Conservation (phyloP, 2,797 vertebrate species). For the Mallotus villosus region DNA sequence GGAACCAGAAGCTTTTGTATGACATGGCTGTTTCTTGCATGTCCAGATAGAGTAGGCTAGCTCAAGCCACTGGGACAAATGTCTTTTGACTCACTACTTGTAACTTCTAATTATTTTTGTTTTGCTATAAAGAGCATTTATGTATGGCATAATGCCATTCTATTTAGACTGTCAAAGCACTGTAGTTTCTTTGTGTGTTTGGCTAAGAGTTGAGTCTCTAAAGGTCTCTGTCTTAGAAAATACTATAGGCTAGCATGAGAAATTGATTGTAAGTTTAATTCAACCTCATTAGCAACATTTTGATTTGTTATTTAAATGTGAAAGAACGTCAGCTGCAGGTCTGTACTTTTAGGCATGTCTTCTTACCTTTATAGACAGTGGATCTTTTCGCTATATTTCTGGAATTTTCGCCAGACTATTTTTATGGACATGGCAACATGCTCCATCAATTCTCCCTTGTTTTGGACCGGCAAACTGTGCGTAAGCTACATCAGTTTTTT, state of each 20-base stretch:
- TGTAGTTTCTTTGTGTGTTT: constrained; percentile 47
- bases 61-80: constrained; percentile 16
- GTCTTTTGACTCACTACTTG: background rate
- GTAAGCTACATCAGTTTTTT: constrained; percentile 48
- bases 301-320: constrained; percentile 59
- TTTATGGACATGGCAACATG: constrained; percentile 41
- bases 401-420: constrained; percentile 39
- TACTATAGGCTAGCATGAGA: constrained; percentile 25
- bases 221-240: constrained; percentile 26
- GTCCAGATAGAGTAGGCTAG: constrained; percentile 27
- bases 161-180: constrained; percentile 51
- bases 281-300: constrained; percentile 38
- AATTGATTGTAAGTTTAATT: constrained; percentile 58
- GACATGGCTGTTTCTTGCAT: too few species aligned
- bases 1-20: background rate
- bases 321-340: constrained; percentile 39
- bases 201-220: constrained; percentile 30
- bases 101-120: constrained; percentile 21
- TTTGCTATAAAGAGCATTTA: constrained; percentile 45
- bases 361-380: constrained; percentile 64
- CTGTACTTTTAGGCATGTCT: constrained; percentile 67
- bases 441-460: constrained; percentile 37
- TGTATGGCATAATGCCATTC: constrained; percentile 31
- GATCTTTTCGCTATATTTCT: constrained; percentile 32
- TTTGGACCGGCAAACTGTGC: constrained; percentile 46